Evolutionary conservation across 2,888 invertebrate genomes (phyloP), one percentile per base, ranked within the genome.

Genomic region (Brachyptera risi): DNA sequence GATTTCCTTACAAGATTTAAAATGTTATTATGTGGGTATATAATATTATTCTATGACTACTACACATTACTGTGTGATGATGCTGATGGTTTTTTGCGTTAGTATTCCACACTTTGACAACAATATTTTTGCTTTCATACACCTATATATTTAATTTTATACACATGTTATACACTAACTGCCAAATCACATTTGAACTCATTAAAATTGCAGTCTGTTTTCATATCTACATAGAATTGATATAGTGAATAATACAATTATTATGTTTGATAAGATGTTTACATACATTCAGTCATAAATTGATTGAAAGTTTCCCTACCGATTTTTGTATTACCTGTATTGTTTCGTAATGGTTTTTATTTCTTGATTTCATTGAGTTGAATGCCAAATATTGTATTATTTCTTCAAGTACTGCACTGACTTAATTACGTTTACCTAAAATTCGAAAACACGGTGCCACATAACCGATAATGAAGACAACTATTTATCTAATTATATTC

Each of bases 131-230:
- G 35, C 35, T 35, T 54, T 54, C 54, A 35, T 54, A 54, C 54
- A 54, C 23, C 54, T 54, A 54, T 31, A 3, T 54, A 54, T 54
- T 35, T 19, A 37, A 19, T 54, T 54, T 54, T 54, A 35, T 23
- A 54, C 50, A 35, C 23, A 37, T 4, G 17, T 54, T 35, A 54
- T 31, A 35, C 54, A 54, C 37, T 17, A 35, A 54, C 54, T 54
- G 54, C 54, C 35, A 54, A 54, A 54, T 54, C 54, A 54, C 54
- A 54, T 37, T 54, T 54, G 23, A 54, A 54, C 35, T 35, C 54
- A 54, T 54, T 35, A 54, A 54, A 37, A 37, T 54, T 54, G 54
- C 54, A 54, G 54, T 54, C 54, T 54, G 54, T 54, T 54, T 54
- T 54, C 54, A 35, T 54, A 54, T 54, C 54, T 54, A 54, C 54